Conservation (phyloP, 2,113 vertebrate species). For the Illadopsis cleaveri region DNA sequence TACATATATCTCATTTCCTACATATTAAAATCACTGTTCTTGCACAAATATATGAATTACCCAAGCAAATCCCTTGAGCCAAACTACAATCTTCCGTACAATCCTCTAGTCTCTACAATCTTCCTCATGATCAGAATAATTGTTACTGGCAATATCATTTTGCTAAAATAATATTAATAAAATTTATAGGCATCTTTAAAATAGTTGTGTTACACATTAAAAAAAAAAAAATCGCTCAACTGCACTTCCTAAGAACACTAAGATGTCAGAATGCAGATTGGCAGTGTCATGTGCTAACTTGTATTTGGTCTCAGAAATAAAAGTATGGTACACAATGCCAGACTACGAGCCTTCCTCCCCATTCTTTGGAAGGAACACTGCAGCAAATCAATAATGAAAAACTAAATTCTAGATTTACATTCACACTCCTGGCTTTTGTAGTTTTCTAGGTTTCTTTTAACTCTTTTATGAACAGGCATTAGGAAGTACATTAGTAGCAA, state of each 20-base stretch:
- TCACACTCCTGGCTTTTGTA: not conserved
- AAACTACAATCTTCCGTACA: not conserved
- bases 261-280: not conserved
- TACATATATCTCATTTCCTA: not conserved
- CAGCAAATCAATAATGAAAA: not conserved
- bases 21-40: not conserved
- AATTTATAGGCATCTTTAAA: not conserved
- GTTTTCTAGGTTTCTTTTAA: not conserved
- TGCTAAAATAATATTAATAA: not conserved
- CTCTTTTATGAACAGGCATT: not conserved
- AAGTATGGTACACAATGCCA: not conserved
- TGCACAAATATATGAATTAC: not conserved
- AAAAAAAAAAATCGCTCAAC: not conserved
- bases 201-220: not conserved
- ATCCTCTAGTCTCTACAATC: not conserved
- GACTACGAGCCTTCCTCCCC: accelerated
- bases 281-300: not conserved
- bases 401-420: not conserved
- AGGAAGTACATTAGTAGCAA: not conserved
- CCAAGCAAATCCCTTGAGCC: not conserved
- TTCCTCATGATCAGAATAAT: not conserved
- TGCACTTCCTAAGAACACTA: not conserved
- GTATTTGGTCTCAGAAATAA: not conserved
- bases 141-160: not conserved
- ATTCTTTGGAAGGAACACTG: not conserved